These are phyloP conservation scores for Amphipyra berbera DNA, from an alignment of 2,888 invertebrate genomes.

Conservation along the genomic window DNA sequence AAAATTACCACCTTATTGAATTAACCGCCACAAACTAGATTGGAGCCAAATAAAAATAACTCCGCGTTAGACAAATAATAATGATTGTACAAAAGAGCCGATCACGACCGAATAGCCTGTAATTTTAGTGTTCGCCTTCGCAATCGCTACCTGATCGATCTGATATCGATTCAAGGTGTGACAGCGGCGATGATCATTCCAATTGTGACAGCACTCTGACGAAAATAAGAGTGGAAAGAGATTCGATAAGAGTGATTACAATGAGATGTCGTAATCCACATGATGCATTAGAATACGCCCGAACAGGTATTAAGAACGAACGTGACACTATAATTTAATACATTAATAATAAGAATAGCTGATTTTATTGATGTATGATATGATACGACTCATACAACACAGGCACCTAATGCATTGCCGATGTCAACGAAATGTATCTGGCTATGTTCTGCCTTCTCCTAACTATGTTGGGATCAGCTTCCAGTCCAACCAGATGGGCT, in stretches of 20 bases:
- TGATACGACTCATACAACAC: conserved; percentile 32
- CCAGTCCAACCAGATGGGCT: too few species aligned
- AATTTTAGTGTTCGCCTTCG: conserved; percentile 63
- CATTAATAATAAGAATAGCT: conserved; percentile 63
- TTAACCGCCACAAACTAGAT: conserved; percentile 26
- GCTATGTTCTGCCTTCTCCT: too few species aligned
- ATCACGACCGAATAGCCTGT: conserved; percentile 59
- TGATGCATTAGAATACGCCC: conserved; percentile 70
- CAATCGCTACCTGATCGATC: conserved; percentile 72
- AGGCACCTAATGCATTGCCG: conserved; percentile 36
- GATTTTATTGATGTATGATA: conserved; percentile 41
- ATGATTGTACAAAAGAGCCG: conserved; percentile 62
- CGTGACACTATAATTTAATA: conserved; percentile 77
- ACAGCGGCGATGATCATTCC: conserved; percentile 72
- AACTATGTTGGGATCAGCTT: too few species aligned
- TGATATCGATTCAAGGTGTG: conserved; percentile 77
- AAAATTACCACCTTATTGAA: conserved; percentile 45
- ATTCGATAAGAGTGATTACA: conserved; percentile 75
- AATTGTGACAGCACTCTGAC: conserved; percentile 72
- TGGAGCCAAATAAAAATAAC: conserved; percentile 52
- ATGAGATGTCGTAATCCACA: conserved; percentile 73
- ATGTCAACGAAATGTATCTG: conserved; percentile 38
- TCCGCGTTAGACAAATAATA: conserved; percentile 59
- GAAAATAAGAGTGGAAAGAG: conserved; percentile 77
- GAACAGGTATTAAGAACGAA: conserved; percentile 71